These are phyloP conservation scores for Cheirogaleus medius DNA, from an alignment of 2,113 vertebrate genomes.

Conservation along the genomic window DNA sequence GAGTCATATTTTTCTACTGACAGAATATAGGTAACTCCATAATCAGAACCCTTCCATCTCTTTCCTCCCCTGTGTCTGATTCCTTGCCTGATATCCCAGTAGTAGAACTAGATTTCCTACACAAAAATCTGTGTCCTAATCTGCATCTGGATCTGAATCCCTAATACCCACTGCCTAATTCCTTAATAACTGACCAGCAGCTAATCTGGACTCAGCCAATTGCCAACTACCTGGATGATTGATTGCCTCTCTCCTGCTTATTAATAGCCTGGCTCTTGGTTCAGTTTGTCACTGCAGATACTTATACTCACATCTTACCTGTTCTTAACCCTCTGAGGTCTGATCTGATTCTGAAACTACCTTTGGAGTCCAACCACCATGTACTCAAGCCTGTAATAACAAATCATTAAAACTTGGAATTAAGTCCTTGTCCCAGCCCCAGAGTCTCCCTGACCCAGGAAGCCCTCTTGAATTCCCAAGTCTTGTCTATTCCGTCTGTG, in stretches of 20 bases:
- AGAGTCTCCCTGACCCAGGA: background rate
- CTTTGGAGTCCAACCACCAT: background rate
- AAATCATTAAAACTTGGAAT: constrained; percentile 17
- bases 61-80: background rate
- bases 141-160: background rate
- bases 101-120: background rate
- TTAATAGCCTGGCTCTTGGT: background rate
- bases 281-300: background rate
- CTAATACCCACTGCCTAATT: background rate
- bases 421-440: background rate
- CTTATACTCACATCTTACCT: background rate
- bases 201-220: background rate
- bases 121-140: background rate
- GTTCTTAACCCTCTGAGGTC: background rate
- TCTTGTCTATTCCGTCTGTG: background rate
- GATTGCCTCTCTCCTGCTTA: background rate
- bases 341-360: background rate
- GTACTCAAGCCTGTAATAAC: background rate
- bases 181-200: background rate
- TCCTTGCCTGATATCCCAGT: background rate
- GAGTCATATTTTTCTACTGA: constrained; percentile 26
- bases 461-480: background rate
- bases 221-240: background rate
- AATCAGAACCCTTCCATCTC: background rate
- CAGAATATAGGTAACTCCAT: background rate